These are phyloP conservation scores for Microchrysa polita DNA, from an alignment of 2,888 invertebrate species.

Conservation along the genomic window DNA sequence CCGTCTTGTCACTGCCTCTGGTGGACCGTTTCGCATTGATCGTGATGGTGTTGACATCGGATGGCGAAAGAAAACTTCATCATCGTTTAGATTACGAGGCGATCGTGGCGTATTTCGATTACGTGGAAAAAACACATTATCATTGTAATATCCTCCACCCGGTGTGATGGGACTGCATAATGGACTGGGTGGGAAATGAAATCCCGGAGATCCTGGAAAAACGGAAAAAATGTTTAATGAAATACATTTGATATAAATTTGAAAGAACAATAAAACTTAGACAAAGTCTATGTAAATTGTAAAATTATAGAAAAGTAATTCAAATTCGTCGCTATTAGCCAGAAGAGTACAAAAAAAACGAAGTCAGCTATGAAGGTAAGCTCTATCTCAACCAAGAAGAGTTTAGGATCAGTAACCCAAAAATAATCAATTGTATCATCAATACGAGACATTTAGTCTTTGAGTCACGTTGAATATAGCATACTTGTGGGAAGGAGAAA, in stretches of 20 bases:
- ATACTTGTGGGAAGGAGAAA: too few relatives aligned
- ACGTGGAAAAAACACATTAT: slow-evolving; percentile 62
- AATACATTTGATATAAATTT: slow-evolving; percentile 25
- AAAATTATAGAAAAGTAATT: too few relatives aligned
- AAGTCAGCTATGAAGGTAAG: too few relatives aligned
- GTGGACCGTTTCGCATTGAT: slow-evolving; percentile 58
- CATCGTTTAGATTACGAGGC: slow-evolving; percentile 61
- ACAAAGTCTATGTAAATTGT: too few relatives aligned
- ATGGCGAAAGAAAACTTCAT: slow-evolving; percentile 57
- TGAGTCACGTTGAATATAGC: too few relatives aligned
- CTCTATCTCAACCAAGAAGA: too few relatives aligned
- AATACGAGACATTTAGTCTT: too few relatives aligned
- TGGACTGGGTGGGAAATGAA: slow-evolving; percentile 63
- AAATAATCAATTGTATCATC: too few relatives aligned
- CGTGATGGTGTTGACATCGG: slow-evolving; percentile 52
- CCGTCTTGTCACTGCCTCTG: slow-evolving; percentile 58
- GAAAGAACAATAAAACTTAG: slow-evolving; percentile 10
- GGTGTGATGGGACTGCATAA: slow-evolving; percentile 61
- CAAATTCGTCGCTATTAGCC: too few relatives aligned
- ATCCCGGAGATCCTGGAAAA: slow-evolving; percentile 60
- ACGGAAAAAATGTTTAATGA: slow-evolving; percentile 19
- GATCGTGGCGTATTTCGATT: slow-evolving; percentile 59
- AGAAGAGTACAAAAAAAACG: too few relatives aligned
- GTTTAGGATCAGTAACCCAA: too few relatives aligned
- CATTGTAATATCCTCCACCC: slow-evolving; percentile 58